phyloP scores from a whole-genome alignment of 2,113 vertebrate species.

The Speoplatyrhinus poulsoni region DNA sequence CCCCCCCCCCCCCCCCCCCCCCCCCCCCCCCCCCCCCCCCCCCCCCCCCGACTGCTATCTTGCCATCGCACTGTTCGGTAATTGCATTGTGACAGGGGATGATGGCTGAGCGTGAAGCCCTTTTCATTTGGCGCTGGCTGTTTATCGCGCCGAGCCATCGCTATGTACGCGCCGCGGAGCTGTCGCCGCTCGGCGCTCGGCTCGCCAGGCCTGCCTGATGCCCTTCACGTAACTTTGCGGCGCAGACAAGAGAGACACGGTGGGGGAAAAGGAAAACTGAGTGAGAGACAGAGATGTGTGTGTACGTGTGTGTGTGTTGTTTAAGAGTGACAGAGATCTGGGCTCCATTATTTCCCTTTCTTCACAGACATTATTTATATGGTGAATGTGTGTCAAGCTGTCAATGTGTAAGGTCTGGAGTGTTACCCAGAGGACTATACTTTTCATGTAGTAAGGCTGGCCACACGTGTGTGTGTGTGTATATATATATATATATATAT shows the following conservation, averaged over 20 bases:
- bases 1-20: too few relatives aligned
- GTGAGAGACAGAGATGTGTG: slow-evolving; percentile 44
- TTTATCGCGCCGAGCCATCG: slow-evolving; percentile 99
- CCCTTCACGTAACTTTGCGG: slow-evolving; percentile 99
- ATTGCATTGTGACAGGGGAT: slow-evolving; percentile 99
- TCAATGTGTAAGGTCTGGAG: slow-evolving; percentile 49
- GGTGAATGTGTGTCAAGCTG: slow-evolving; percentile 60
- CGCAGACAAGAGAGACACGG: slow-evolving; percentile 70
- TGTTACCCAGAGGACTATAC: not conserved
- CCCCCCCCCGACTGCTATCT: slow-evolving; percentile 99
- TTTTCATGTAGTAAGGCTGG: too few relatives aligned
- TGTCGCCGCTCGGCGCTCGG: slow-evolving; percentile 99
- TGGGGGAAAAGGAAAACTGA: slow-evolving; percentile 22
- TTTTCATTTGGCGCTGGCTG: slow-evolving; percentile 98
- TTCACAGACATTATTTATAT: slow-evolving; percentile 48
- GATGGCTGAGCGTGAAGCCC: slow-evolving; percentile 99
- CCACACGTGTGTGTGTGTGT: too few relatives aligned
- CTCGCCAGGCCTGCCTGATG: slow-evolving; percentile 99
- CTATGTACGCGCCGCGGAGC: slow-evolving; percentile 86
- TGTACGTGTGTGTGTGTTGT: slow-evolving; percentile 22
- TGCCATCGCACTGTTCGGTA: slow-evolving; percentile 99
- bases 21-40: too few relatives aligned
- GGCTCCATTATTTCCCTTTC: slow-evolving; percentile 52
- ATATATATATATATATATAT: too few relatives aligned
- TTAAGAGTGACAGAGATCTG: slow-evolving; percentile 38